phyloP scores from a whole-genome alignment of 2,797 vertebrate species.

The Chaenodraco wilsoni region DNA sequence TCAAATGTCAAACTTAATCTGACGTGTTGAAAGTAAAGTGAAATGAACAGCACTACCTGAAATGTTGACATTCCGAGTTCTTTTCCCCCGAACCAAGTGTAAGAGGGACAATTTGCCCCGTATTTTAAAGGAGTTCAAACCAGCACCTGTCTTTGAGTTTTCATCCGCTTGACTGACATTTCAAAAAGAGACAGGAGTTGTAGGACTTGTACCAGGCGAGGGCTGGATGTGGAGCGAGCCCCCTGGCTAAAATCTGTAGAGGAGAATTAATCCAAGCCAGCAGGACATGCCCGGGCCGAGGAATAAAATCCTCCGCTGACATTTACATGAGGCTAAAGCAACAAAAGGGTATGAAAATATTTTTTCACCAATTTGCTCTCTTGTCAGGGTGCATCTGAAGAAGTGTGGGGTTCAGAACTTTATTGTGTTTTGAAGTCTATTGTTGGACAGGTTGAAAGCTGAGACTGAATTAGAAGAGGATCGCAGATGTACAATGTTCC shows the following conservation, averaged over 20 bases:
- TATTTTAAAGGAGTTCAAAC: conserved; percentile 19
- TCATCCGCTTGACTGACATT: conserved; percentile 62
- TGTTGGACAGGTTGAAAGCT: conserved; percentile 40
- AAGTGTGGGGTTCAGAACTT: conserved; percentile 49
- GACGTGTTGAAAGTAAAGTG: conserved; percentile 22
- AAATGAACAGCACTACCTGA: conserved; percentile 20
- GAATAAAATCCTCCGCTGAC: conserved; percentile 54
- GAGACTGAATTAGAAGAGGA: conserved; percentile 44
- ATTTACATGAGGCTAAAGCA: conserved; percentile 57
- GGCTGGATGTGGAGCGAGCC: conserved; percentile 44
- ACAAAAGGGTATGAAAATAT: conserved; percentile 36
- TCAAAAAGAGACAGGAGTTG: conserved; percentile 35
- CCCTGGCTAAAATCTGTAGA: conserved; percentile 61
- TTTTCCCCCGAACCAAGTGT: conserved; percentile 24
- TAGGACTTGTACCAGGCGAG: conserved; percentile 42
- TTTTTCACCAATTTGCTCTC: conserved; percentile 48
- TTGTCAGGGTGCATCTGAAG: conserved; percentile 21
- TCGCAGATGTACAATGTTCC: conserved; percentile 25
- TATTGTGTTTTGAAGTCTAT: conserved; percentile 28
- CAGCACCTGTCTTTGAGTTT: conserved; percentile 23
- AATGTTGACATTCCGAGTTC: conserved; percentile 9
- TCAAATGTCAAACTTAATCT: conserved; percentile 30
- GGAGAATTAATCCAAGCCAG: conserved; percentile 59
- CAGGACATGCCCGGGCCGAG: conserved; percentile 43
- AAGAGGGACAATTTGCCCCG: conserved; percentile 18